These are phyloP conservation scores for Operophtera brumata DNA, from an alignment of 2,888 invertebrate species.

Conservation along the genomic window DNA sequence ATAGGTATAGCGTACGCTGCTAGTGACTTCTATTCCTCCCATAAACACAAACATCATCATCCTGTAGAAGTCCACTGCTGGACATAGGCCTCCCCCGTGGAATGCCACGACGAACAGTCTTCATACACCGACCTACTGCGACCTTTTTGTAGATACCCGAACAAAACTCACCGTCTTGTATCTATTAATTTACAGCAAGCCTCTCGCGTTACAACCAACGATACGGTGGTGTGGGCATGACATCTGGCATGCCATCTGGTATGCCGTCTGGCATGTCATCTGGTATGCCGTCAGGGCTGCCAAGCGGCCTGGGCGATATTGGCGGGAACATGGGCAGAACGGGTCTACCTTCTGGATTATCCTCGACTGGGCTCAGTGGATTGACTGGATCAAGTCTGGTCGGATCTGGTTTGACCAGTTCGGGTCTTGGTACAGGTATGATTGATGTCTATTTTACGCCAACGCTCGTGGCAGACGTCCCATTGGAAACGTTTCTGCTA, in stretches of 20 bases:
- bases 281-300: slow-evolving; percentile 14
- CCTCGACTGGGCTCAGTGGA: slow-evolving; percentile 71
- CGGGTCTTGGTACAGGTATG: slow-evolving; percentile 56
- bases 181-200: slow-evolving; percentile 57
- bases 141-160: too few species aligned
- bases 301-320: slow-evolving; percentile 16
- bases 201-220: slow-evolving; percentile 83
- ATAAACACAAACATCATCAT: too few species aligned
- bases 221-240: slow-evolving; percentile 75
- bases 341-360: slow-evolving; percentile 69
- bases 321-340: slow-evolving; percentile 34
- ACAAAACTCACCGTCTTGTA: background rate
- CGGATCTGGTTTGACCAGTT: slow-evolving; percentile 64
- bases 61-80: too few species aligned
- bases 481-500: too few species aligned
- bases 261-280: slow-evolving; percentile 16
- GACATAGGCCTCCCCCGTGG: too few species aligned
- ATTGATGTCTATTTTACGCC: background rate
- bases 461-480: too few species aligned
- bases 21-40: too few species aligned
- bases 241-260: slow-evolving; percentile 52
- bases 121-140: too few species aligned
- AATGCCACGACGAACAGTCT: too few species aligned
- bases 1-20: too few species aligned
- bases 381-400: slow-evolving; percentile 71